Evolutionary conservation across 35 echinoderm and acorn worm species (phyloP).

Genomic region (Anneissia japonica): DNA sequence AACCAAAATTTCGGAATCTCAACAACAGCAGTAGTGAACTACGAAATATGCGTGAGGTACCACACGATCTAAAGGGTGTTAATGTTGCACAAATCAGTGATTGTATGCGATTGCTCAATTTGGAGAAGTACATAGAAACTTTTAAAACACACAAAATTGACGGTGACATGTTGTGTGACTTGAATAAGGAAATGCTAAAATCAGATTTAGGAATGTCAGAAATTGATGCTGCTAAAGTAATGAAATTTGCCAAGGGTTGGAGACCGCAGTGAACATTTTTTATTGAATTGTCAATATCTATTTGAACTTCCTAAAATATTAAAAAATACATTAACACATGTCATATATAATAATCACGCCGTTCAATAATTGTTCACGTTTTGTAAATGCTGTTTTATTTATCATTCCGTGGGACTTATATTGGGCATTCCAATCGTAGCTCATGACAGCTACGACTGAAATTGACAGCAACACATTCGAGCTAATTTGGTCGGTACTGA

Average conservation of each 20-base stretch:
- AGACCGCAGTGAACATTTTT: constrained; percentile 7
- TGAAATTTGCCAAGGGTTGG: constrained; percentile 43
- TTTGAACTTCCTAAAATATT: no score
- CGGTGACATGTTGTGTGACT: constrained; percentile 60
- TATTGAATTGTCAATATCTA: no score
- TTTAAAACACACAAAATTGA: constrained; percentile 70
- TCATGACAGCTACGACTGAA: no score
- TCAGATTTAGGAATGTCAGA: constrained; percentile 47
- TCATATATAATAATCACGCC: no score
- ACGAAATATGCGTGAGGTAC: constrained; percentile 26
- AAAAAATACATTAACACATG: no score
- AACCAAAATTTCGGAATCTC: neutral
- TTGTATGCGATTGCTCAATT: constrained; percentile 57
- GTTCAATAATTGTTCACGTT: no score
- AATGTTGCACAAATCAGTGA: constrained; percentile 61
- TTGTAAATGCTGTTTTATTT: no score
- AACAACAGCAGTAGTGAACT: neutral
- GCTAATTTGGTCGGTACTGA: no score
- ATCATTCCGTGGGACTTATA: no score
- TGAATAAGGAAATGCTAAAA: constrained; percentile 60
- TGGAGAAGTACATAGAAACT: constrained; percentile 45
- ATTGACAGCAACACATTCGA: no score
- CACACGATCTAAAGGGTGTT: constrained; percentile 42
- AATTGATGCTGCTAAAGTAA: constrained; percentile 46
- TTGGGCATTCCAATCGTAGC: no score